phyloP scores from a whole-genome alignment of 1,140 invertebrate species.

The Batillaria attramentaria region DNA sequence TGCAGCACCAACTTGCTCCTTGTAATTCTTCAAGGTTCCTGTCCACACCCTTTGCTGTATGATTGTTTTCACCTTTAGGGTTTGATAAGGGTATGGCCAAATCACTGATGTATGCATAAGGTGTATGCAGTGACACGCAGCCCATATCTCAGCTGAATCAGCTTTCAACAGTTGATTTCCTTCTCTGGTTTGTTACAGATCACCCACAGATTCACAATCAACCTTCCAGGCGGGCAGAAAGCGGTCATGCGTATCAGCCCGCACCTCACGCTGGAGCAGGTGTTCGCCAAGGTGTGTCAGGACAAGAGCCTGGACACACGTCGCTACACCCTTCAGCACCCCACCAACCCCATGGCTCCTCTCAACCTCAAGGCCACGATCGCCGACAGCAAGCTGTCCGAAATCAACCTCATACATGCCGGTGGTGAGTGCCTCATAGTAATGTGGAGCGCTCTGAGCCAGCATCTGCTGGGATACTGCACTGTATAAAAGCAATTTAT shows the following conservation, averaged over 20 bases:
- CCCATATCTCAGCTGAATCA: not conserved
- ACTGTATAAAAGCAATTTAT: too few relatives aligned
- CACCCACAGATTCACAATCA: conserved; percentile 85
- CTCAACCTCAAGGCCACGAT: conserved; percentile 56
- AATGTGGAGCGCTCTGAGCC: too few relatives aligned
- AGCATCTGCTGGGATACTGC: too few relatives aligned
- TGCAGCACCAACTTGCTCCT: not conserved
- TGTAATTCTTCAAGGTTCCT: not conserved
- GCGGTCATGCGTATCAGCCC: conserved; percentile 83
- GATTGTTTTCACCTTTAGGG: not conserved
- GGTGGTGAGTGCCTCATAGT: conserved; percentile 37
- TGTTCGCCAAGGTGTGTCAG: conserved; percentile 82
- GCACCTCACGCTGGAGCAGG: conserved; percentile 78
- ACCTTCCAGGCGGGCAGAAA: conserved; percentile 87
- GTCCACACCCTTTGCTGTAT: not conserved
- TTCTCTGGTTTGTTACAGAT: too few relatives aligned
- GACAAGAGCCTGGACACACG: conserved; percentile 84
- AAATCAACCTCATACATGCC: conserved; percentile 60
- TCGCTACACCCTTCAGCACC: conserved; percentile 86
- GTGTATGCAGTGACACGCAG: not conserved
- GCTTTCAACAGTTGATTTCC: not conserved
- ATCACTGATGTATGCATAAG: not conserved
- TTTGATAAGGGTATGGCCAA: not conserved
- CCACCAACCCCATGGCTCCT: conserved; percentile 74
- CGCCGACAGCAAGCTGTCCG: conserved; percentile 52